phyloP scores from a whole-genome alignment of 2,113 vertebrate genomes.

The Rhadina sibilatrix region DNA sequence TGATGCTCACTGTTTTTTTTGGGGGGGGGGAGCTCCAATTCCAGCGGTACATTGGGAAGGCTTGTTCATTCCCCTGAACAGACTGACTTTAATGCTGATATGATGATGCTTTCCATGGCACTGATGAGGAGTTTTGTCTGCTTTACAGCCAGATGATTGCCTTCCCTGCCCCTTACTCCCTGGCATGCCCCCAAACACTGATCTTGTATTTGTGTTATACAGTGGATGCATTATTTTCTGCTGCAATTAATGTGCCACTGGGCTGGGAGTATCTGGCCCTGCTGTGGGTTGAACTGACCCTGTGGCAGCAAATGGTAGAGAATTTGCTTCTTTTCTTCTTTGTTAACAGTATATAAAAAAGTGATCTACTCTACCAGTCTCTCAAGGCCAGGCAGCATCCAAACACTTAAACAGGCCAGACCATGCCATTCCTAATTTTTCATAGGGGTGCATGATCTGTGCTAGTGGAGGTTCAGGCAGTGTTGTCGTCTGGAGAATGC shows the following conservation, averaged over 20 bases:
- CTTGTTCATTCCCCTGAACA: neutral
- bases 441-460: neutral
- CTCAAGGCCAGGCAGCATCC: neutral
- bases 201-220: neutral
- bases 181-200: neutral
- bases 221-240: neutral
- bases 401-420: neutral
- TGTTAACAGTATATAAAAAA: neutral
- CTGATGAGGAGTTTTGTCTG: neutral
- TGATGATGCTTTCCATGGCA: neutral
- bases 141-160: neutral
- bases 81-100: neutral
- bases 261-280: neutral
- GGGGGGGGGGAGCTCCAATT: neutral
- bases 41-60: neutral
- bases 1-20: neutral
- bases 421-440: neutral
- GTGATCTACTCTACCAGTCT: neutral
- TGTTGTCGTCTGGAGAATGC: rapidly evolving
- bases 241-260: neutral
- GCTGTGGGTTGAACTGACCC: neutral
- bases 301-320: neutral
- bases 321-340: neutral
- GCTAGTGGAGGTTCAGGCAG: neutral
- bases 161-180: neutral